Conservation (phyloP, 1,140 invertebrate genomes). For the Leguminivora glycinivorella region DNA sequence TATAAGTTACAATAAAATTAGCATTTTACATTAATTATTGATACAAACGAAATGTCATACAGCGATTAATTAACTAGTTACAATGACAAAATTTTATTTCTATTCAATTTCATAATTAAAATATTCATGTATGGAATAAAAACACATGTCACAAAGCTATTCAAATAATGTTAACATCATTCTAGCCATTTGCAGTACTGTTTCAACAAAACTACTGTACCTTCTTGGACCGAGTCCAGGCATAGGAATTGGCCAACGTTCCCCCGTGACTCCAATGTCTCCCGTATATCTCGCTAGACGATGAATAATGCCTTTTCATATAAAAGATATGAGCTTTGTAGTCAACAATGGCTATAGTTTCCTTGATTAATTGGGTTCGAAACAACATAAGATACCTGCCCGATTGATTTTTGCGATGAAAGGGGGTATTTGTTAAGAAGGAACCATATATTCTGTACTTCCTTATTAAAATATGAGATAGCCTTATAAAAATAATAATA, state of each 20-base stretch:
- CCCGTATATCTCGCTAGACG: conserved; percentile 13
- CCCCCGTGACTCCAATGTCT: conserved; percentile 13
- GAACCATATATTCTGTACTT: too few relatives aligned
- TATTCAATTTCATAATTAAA: too few relatives aligned
- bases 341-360: conserved; percentile 1
- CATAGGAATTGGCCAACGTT: conserved; percentile 21
- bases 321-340: conserved; percentile 26
- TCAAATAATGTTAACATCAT: neutral
- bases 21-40: too few relatives aligned
- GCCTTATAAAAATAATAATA: too few relatives aligned
- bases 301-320: conserved; percentile 27
- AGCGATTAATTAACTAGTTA: too few relatives aligned
- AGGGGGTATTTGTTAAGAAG: neutral
- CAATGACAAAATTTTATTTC: too few relatives aligned
- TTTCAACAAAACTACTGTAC: neutral
- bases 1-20: too few relatives aligned
- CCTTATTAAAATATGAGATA: neutral
- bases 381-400: neutral
- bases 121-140: too few relatives aligned
- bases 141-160: too few relatives aligned
- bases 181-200: neutral
- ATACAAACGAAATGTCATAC: too few relatives aligned
- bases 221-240: neutral
- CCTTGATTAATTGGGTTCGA: neutral
- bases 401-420: neutral